Evolutionary conservation across 2,797 vertebrate genomes (phyloP), one percentile per base, ranked within the genome.

Genomic region (Acanthopagrus latus): DNA sequence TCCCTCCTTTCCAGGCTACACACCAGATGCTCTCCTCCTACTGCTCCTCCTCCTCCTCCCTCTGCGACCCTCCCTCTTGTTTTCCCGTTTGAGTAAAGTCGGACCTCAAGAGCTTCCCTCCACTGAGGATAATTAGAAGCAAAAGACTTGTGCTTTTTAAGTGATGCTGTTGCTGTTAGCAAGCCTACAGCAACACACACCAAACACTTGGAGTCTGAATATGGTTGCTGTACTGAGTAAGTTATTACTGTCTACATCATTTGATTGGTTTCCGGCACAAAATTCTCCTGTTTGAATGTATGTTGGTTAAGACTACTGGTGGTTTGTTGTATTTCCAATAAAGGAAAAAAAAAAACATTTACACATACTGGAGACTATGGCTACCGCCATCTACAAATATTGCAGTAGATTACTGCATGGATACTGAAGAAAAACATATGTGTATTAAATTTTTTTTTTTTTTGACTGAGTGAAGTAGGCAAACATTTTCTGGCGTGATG

Each of bases 111-210:
- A 81, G 71, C 63, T 38, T 9, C 76, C 64, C 71, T 89, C 81
- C 57, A 21, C 77, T 67, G 79, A 74, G 84, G 64, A 83, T 89
- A 88, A 90, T 90, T 87, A 90, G 25, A 88, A 78, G 72, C 55
- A 72, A 71, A 82, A 62, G 23, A 65, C 52, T 57, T 68, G 66
- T 69, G 47, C 60, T 72, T 81, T 84, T 84, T 29, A 78, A 46
- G 62, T 71, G 43, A 50, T 63, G 59, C 46, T 79, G 67, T 64
- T 70, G 73, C 58, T 48, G 50, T 84, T 72, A 60, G 79, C 64
- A 33, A 66, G 63, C 67, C 63, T 38, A 27, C 64, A 77, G 64
- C 51, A 29, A 81, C 56, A 54, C 1, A 54, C 41, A 67, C 62
- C 16, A 25, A 72, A 66, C 64, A 69, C 50, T 62, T 48, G 4